A percentile compares a stretch with the other conserved stretches of the same genome.
These are phyloP conservation scores for Leptonema lineaticorne DNA, from an alignment of 1,140 invertebrate species.

Conservation along the genomic window DNA sequence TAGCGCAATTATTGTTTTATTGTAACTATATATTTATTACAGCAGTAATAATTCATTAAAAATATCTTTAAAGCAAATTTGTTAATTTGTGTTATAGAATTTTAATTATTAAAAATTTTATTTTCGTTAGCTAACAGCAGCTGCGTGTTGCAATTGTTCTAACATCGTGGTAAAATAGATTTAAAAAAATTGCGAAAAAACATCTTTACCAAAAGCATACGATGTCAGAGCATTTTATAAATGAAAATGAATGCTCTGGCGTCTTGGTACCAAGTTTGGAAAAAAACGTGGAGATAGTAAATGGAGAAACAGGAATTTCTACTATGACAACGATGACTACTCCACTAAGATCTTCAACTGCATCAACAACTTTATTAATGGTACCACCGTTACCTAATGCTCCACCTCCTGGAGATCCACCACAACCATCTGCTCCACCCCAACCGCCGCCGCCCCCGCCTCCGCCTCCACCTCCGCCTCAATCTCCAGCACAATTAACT, in stretches of 20 bases:
- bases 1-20: too few relatives aligned
- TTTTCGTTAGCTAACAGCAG: neutral
- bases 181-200: conserved; percentile 35
- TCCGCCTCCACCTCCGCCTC: conserved; percentile 14
- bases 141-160: neutral
- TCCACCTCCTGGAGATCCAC: neutral
- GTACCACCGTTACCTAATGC: neutral
- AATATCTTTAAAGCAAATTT: neutral
- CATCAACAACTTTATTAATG: neutral
- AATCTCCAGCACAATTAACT: conserved; percentile 10
- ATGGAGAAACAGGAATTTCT: neutral
- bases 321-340: neutral
- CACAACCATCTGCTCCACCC: conserved; percentile 11
- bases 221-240: conserved; percentile 28
- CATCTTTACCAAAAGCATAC: conserved; percentile 27
- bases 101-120: too few relatives aligned
- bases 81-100: neutral
- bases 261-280: conserved; percentile 14
- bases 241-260: conserved; percentile 25
- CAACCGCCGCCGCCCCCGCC: conserved; percentile 21
- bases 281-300: neutral
- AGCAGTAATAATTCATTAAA: too few relatives aligned
- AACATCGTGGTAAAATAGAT: conserved; percentile 19
- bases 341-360: too few relatives aligned
- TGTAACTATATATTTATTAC: too few relatives aligned